These are phyloP conservation scores for Capromys pilorides DNA, from an alignment of 2,797 vertebrate species.

Conservation along the genomic window DNA sequence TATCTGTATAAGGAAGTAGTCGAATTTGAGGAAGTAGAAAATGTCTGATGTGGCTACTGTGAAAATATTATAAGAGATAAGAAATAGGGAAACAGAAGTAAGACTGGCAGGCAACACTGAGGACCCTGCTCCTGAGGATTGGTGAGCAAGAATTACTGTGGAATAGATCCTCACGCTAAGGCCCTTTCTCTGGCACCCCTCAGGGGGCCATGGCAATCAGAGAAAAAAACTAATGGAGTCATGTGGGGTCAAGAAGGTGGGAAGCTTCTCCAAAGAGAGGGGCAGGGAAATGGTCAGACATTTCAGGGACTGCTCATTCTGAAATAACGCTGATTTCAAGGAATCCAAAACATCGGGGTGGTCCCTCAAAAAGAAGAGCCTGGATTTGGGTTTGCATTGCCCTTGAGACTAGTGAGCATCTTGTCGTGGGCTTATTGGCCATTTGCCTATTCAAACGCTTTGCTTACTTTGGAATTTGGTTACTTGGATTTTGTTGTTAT, in stretches of 20 bases:
- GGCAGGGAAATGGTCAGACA: background rate
- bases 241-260: background rate
- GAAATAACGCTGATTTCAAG: background rate
- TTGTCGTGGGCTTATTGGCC: background rate
- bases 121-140: background rate
- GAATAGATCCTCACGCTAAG: background rate
- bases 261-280: background rate
- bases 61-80: background rate
- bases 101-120: background rate
- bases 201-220: background rate
- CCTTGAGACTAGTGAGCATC: background rate
- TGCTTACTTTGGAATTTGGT: background rate
- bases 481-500: background rate
- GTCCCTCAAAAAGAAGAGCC: background rate
- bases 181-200: background rate
- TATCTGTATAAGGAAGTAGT: background rate
- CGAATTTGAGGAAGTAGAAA: slow-evolving; percentile 55
- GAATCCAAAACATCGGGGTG: background rate
- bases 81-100: background rate
- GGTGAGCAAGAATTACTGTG: background rate
- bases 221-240: background rate
- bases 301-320: background rate
- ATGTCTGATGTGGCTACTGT: background rate
- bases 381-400: background rate
- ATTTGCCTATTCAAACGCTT: background rate